Conservation (phyloP, 35 echinoderm and acorn worm species). For the Ophioderma brevispina region DNA sequence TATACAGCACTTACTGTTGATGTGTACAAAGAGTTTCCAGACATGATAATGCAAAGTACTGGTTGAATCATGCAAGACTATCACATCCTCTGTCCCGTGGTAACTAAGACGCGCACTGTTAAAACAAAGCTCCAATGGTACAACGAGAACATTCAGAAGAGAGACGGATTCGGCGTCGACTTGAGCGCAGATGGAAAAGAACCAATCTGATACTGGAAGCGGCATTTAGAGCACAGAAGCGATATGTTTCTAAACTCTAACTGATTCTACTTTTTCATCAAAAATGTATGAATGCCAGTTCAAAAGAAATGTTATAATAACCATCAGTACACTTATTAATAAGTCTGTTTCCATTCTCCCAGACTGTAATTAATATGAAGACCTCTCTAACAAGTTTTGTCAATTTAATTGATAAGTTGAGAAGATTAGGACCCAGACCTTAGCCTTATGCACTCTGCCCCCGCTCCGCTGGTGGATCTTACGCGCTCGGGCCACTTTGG, state of each 20-base stretch:
- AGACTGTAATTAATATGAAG: no score
- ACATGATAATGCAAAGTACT: neutral
- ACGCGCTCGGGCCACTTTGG: no score
- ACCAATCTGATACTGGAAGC: neutral
- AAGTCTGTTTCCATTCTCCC: no score
- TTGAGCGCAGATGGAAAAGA: neutral
- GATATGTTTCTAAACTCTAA: neutral
- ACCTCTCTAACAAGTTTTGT: no score
- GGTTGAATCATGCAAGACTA: neutral
- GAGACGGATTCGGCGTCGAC: neutral
- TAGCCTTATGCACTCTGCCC: no score
- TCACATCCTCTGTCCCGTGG: neutral
- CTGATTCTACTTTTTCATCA: neutral
- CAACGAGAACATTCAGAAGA: neutral
- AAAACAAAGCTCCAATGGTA: neutral
- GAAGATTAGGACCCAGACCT: no score
- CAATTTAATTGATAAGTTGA: no score
- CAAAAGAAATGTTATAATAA: constrained; percentile 8
- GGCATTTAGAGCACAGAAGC: neutral
- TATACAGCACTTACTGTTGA: no score
- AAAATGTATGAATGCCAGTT: neutral
- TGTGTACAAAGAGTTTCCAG: neutral
- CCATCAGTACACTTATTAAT: neutral
- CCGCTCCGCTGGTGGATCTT: no score
- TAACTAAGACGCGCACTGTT: neutral